These are phyloP conservation scores for Neotragus pygmaeus DNA, from an alignment of 2,113 vertebrate genomes.

Conservation along the genomic window DNA sequence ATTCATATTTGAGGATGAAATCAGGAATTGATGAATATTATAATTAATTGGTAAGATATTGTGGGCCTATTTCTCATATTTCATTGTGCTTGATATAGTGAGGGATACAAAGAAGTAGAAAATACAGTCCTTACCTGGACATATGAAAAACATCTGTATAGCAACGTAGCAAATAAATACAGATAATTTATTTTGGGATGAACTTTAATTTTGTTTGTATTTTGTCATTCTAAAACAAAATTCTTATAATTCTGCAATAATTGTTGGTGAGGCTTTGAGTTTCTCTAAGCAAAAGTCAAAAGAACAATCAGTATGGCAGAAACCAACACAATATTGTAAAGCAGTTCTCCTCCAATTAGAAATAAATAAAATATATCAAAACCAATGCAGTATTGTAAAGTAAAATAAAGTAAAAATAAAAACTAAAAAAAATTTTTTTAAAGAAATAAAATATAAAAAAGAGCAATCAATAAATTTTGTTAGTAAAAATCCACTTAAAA, in stretches of 20 bases:
- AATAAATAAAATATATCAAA: neutral
- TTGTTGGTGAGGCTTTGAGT: neutral
- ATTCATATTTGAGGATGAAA: slow-evolving; percentile 35
- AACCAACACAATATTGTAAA: neutral
- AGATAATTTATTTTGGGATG: slow-evolving; percentile 15
- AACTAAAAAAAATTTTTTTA: too few species aligned
- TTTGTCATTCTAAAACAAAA: slow-evolving; percentile 36
- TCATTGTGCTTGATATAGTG: neutral
- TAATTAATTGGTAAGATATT: neutral
- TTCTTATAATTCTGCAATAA: neutral
- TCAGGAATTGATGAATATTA: neutral
- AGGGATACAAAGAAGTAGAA: neutral
- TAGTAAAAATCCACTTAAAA: neutral
- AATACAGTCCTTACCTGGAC: neutral
- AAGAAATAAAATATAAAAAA: neutral
- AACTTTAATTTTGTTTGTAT: neutral
- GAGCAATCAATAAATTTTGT: neutral
- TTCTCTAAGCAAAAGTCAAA: slow-evolving; percentile 5
- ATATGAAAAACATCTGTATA: neutral
- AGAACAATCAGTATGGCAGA: neutral
- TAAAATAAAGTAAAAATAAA: too few species aligned
- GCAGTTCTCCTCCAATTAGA: neutral
- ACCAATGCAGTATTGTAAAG: too few species aligned
- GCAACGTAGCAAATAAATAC: neutral
- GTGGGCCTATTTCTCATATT: neutral